phyloP scores from a whole-genome alignment of 1,140 invertebrate genomes.

The Drosophila nasuta region DNA sequence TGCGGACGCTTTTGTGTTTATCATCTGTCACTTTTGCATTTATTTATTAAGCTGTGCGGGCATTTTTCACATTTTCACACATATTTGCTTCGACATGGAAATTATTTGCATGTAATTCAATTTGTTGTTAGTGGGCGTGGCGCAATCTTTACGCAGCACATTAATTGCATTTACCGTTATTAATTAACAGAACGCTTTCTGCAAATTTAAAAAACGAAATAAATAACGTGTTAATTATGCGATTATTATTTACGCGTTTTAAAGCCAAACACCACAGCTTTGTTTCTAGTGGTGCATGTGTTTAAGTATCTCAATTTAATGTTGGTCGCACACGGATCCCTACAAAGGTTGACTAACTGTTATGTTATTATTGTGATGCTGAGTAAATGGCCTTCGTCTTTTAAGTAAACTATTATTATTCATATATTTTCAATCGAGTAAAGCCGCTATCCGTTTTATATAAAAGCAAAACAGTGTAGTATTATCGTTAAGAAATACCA shows the following conservation, averaged over 20 bases:
- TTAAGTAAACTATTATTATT: too few species aligned
- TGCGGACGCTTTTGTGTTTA: constrained; percentile 59
- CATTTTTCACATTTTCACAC: constrained; percentile 46
- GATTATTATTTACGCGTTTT: constrained; percentile 58
- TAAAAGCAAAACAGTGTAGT: too few species aligned
- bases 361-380: too few species aligned
- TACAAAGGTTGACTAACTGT: too few species aligned
- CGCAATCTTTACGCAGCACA: constrained; percentile 29
- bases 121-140: constrained; percentile 39
- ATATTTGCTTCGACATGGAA: background rate
- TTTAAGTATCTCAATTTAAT: too few species aligned
- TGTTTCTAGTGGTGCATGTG: background rate
- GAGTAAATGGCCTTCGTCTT: too few species aligned
- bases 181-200: constrained; percentile 71
- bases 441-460: too few species aligned
- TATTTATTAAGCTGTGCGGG: constrained; percentile 65
- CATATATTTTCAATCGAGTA: too few species aligned
- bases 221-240: constrained; percentile 69
- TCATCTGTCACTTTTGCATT: constrained; percentile 47
- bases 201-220: constrained; percentile 62
- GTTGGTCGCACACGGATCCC: too few species aligned
- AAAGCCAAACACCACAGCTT: background rate
- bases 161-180: constrained; percentile 32
- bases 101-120: constrained; percentile 55
- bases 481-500: too few species aligned